Evolutionary conservation across 2,797 vertebrate genomes (phyloP).

Genomic region (Calcarius lapponicus): DNA sequence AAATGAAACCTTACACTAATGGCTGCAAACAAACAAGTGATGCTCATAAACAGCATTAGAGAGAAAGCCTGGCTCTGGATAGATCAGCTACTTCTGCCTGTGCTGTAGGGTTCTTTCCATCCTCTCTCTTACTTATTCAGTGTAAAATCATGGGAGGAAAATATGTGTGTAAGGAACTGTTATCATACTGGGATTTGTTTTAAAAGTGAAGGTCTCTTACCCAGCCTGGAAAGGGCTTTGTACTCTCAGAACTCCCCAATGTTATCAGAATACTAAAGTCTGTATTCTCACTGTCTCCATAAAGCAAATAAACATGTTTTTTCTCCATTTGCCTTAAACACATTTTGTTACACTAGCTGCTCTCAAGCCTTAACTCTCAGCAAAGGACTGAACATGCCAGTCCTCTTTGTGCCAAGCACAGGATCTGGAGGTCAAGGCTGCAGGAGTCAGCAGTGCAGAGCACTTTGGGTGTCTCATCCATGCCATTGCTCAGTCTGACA

Average conservation of each 20-base stretch:
- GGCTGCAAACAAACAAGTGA: neutral
- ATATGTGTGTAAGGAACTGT: neutral
- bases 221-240: neutral
- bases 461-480: neutral
- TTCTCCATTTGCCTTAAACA: neutral
- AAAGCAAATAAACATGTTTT: neutral
- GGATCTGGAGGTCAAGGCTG: neutral
- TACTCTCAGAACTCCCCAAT: neutral
- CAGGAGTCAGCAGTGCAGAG: neutral
- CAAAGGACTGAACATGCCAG: neutral
- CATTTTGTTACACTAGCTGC: neutral
- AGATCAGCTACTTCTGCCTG: neutral
- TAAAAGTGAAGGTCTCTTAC: neutral
- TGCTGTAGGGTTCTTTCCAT: neutral
- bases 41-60: neutral
- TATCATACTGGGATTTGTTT: neutral
- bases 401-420: fast-evolving
- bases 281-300: neutral
- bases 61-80: neutral
- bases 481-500: neutral
- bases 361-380: neutral
- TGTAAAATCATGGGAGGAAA: neutral
- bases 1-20: neutral
- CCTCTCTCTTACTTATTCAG: neutral
- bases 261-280: neutral